phyloP scores from a whole-genome alignment of 2,888 invertebrate species.

The Notodonta ziczac region DNA sequence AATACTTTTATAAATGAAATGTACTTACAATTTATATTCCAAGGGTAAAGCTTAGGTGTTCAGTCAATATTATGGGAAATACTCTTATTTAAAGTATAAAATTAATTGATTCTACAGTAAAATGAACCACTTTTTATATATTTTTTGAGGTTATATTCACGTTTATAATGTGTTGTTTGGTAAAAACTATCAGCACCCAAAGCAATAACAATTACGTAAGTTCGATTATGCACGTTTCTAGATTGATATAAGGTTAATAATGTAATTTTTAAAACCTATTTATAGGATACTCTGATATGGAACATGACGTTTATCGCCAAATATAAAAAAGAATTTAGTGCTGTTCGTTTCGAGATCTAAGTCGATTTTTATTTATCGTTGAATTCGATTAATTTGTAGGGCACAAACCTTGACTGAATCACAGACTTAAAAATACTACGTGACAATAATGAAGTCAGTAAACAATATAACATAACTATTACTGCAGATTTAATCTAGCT shows the following conservation, averaged over 20 bases:
- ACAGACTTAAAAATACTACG: too few relatives aligned
- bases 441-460: too few relatives aligned
- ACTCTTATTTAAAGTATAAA: background rate
- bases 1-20: background rate
- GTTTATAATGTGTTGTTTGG: background rate
- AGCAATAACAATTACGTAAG: background rate
- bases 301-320: slow-evolving; percentile 1
- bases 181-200: background rate
- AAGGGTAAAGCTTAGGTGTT: background rate
- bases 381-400: too few relatives aligned
- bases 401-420: too few relatives aligned
- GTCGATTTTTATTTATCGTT: too few relatives aligned
- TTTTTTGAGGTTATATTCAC: background rate
- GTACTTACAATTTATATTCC: background rate
- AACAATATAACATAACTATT: too few relatives aligned
- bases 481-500: too few relatives aligned
- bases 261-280: background rate
- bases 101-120: background rate
- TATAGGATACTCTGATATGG: background rate
- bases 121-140: background rate
- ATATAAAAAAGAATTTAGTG: background rate
- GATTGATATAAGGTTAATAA: background rate
- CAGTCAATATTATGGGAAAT: background rate
- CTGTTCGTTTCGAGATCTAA: too few relatives aligned
- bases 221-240: background rate